These are phyloP conservation scores for Clarias magur DNA, from an alignment of 2,113 vertebrate species.

Conservation along the genomic window DNA sequence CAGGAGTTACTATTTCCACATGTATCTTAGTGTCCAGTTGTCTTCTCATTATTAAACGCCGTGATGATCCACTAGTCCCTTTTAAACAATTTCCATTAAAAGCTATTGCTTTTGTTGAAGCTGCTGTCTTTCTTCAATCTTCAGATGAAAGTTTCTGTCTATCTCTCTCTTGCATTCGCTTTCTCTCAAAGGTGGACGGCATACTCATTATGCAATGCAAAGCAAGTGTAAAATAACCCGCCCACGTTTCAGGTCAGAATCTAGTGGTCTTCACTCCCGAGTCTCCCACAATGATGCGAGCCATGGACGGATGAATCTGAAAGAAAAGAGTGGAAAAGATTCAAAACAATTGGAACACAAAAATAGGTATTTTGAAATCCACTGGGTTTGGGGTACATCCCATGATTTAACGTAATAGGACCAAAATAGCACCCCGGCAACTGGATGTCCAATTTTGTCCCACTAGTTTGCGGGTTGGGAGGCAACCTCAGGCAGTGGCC, in stretches of 20 bases:
- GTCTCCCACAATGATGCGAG: conserved; percentile 76
- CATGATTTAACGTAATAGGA: not conserved
- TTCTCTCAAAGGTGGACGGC: conserved; percentile 44
- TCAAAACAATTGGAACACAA: not conserved
- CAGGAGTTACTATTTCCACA: not conserved
- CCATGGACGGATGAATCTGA: conserved; percentile 76
- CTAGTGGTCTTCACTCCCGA: conserved; percentile 71
- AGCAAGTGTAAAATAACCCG: conserved; percentile 46
- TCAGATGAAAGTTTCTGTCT: conserved; percentile 3
- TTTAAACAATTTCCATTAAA: conserved; percentile 64
- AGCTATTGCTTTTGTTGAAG: conserved; percentile 59
- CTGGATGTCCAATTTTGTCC: not conserved
- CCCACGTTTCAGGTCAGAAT: conserved; percentile 66
- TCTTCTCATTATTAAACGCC: conserved; percentile 63
- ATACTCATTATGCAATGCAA: conserved; percentile 61
- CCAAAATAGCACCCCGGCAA: not conserved
- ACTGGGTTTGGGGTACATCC: no score
- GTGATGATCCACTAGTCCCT: conserved; percentile 68
- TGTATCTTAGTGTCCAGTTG: not conserved
- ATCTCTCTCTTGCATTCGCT: not conserved
- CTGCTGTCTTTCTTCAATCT: conserved; percentile 59
- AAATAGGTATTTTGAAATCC: not conserved
- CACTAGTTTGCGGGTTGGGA: not conserved
- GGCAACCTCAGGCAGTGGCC: not conserved
- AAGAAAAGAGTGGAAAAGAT: not conserved